Conservation (phyloP, 1,140 invertebrate genomes). For the Tyrophagus putrescentiae region DNA sequence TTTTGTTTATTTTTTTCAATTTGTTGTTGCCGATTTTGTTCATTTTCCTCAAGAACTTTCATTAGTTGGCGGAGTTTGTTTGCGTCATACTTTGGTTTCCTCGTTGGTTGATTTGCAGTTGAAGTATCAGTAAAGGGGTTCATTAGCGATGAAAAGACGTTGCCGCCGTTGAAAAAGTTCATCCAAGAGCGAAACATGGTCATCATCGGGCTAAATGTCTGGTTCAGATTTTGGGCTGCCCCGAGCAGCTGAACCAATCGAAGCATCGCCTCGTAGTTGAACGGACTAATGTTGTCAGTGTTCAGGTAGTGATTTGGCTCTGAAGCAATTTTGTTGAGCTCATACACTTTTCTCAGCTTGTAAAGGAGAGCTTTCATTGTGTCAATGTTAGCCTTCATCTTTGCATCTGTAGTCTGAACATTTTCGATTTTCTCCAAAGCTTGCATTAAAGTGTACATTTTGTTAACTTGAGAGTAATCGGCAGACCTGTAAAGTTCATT, state of each 20-base stretch:
- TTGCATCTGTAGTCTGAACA: neutral
- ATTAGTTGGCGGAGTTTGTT: neutral
- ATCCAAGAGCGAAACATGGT: neutral
- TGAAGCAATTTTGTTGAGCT: neutral
- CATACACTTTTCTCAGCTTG: neutral
- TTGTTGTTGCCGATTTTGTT: neutral
- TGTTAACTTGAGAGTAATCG: slow-evolving; percentile 5
- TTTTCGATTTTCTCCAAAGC: neutral
- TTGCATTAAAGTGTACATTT: neutral
- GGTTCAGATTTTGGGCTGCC: neutral
- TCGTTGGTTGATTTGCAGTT: neutral
- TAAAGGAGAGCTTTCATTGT: neutral
- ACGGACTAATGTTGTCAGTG: neutral
- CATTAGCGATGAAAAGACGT: neutral
- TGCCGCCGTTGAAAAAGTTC: neutral
- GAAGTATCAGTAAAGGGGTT: neutral
- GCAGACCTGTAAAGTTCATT: neutral
- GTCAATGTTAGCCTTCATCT: neutral
- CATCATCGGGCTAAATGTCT: neutral
- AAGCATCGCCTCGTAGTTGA: neutral
- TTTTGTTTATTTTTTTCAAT: slow-evolving; percentile 1
- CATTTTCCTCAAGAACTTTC: neutral
- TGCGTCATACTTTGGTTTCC: neutral
- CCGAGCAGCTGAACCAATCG: neutral
- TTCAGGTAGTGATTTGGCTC: neutral